Conservation (phyloP, 2,797 vertebrate genomes). For the Enteromius argenteus region DNA sequence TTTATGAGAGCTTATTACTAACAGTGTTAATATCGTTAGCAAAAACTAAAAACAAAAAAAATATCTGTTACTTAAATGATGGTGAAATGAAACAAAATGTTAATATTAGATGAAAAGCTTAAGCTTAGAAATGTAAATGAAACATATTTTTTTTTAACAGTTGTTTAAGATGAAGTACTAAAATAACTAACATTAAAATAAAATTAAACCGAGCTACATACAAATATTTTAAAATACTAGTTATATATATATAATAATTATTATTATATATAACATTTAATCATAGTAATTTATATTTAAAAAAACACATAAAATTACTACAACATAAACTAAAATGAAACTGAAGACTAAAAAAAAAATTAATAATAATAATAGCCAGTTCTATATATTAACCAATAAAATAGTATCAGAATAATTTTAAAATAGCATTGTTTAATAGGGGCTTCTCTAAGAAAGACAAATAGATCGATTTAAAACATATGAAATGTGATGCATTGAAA, state of each 20-base stretch:
- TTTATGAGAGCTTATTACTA: background rate
- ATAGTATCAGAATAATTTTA: background rate
- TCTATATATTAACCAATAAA: too few species aligned
- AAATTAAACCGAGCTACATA: too few species aligned
- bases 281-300: too few species aligned
- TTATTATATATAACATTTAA: too few species aligned
- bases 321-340: background rate
- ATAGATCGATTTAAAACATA: background rate
- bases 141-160: too few species aligned
- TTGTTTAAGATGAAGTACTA: background rate
- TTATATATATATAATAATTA: too few species aligned
- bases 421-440: background rate
- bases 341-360: background rate
- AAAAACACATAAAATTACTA: too few species aligned
- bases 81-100: background rate
- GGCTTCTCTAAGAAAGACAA: background rate
- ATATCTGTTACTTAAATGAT: background rate
- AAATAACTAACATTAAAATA: background rate
- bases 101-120: background rate
- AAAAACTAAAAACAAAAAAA: background rate
- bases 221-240: too few species aligned
- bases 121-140: too few species aligned
- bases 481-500: too few species aligned
- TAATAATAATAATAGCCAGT: background rate
- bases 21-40: background rate